phyloP scores from a whole-genome alignment of 2,888 invertebrate genomes.

The Uropetala carovei region DNA sequence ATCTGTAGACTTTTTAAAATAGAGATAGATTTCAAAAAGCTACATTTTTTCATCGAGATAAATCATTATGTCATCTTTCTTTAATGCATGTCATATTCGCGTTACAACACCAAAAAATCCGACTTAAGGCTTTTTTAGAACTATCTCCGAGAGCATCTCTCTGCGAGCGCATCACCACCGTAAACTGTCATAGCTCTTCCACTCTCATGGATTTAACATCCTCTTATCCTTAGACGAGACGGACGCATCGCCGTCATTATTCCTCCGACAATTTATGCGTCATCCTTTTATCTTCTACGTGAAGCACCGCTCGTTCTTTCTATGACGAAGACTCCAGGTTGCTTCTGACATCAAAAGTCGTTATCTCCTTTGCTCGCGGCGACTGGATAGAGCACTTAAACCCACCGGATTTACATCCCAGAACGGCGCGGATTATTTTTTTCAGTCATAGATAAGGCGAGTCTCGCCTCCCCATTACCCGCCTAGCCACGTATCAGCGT shows the following conservation, averaged over 20 bases:
- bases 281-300: neutral
- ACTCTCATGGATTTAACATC: neutral
- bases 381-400: neutral
- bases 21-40: too few relatives aligned
- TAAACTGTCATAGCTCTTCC: neutral
- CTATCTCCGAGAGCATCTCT: neutral
- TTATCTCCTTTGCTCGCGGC: slow-evolving; percentile 10
- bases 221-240: neutral
- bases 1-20: too few relatives aligned
- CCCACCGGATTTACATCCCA: neutral
- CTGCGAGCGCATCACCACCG: neutral
- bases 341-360: neutral
- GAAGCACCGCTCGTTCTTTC: too few relatives aligned
- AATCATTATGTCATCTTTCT: too few relatives aligned
- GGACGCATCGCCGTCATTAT: neutral
- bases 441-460: neutral
- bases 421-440: neutral
- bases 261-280: neutral
- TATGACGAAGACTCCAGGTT: neutral
- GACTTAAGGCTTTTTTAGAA: neutral
- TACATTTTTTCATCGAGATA: too few relatives aligned
- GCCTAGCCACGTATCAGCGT: neutral
- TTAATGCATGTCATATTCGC: too few relatives aligned
- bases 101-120: too few relatives aligned
- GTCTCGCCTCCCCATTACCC: neutral